Evolutionary conservation across 2,888 invertebrate genomes (phyloP).

Genomic region (Xanthia togata): DNA sequence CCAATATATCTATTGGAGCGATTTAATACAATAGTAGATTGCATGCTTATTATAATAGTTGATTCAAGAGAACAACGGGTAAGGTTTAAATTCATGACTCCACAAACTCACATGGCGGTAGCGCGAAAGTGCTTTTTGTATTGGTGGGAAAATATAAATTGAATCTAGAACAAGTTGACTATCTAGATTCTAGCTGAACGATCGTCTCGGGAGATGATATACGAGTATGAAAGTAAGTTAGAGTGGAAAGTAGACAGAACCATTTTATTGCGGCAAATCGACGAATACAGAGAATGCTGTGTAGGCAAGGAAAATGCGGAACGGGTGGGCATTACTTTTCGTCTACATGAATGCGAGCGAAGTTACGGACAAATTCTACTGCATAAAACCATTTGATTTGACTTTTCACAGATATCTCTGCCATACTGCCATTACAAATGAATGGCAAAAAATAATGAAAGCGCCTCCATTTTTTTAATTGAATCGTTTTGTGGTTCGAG

Average conservation of each 20-base stretch:
- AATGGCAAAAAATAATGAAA: constrained; percentile 64
- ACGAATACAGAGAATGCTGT: constrained; percentile 56
- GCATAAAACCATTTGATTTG: constrained; percentile 59
- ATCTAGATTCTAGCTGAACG: constrained; percentile 20
- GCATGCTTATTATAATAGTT: neutral
- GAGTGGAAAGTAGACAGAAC: constrained; percentile 45
- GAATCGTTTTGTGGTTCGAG: constrained; percentile 66
- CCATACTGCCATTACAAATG: constrained; percentile 64
- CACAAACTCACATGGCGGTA: neutral
- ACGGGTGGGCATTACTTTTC: constrained; percentile 42
- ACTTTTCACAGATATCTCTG: constrained; percentile 61
- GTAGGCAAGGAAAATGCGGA: constrained; percentile 56
- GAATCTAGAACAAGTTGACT: constrained; percentile 36
- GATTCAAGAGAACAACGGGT: neutral
- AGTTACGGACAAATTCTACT: constrained; percentile 52
- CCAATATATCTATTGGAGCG: neutral
- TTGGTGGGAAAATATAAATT: constrained; percentile 36
- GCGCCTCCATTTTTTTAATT: constrained; percentile 65
- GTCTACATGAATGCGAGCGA: constrained; percentile 40
- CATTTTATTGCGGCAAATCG: constrained; percentile 59
- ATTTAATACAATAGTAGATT: no score
- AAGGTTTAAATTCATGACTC: neutral
- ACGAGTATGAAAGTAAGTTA: constrained; percentile 33
- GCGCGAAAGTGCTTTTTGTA: constrained; percentile 2
- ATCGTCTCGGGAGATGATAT: constrained; percentile 30